phyloP scores from a whole-genome alignment of 1,140 invertebrate species.

The Pseudomyrmex sp. region DNA sequence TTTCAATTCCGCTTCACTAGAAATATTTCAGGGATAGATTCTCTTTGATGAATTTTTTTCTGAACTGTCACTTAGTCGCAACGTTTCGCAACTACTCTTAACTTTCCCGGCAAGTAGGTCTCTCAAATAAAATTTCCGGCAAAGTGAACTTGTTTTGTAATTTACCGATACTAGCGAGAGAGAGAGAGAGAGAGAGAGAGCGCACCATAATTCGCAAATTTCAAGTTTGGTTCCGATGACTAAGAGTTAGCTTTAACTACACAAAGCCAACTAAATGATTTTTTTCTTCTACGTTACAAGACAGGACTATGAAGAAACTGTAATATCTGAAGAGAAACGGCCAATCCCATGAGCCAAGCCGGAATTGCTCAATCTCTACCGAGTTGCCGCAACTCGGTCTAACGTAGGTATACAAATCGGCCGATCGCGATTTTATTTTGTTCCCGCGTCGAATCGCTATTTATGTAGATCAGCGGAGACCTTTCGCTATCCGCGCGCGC shows the following conservation, averaged over 20 bases:
- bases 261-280: no score
- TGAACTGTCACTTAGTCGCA: neutral
- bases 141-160: constrained; percentile 16
- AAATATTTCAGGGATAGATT: constrained; percentile 6
- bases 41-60: constrained; percentile 8
- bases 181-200: neutral
- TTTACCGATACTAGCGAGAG: constrained; percentile 23
- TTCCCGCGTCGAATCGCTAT: neutral
- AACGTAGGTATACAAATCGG: no score
- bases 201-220: neutral
- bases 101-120: constrained; percentile 15
- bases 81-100: constrained; percentile 7
- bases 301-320: no score
- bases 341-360: no score
- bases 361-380: no score
- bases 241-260: neutral
- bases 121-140: constrained; percentile 41
- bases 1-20: no score
- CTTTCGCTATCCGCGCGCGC: neutral
- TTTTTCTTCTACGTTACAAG: no score
- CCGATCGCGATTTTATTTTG: neutral
- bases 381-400: no score
- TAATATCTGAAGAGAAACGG: no score
- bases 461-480: constrained; percentile 8
- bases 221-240: neutral